Conservation (phyloP, 2,888 invertebrate species). For the Limnephilus lunatus region DNA sequence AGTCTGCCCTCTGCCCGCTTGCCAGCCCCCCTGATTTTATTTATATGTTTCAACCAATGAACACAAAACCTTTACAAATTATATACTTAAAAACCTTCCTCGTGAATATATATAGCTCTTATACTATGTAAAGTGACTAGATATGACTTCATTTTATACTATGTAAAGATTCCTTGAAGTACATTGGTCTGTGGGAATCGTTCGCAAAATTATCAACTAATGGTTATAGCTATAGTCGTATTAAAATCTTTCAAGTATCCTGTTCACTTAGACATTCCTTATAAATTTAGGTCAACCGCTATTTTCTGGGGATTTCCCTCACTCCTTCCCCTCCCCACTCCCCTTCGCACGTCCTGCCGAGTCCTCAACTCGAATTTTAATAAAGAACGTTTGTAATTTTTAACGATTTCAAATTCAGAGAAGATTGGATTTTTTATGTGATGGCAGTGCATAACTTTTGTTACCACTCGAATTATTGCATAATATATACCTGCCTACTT, state of each 20-base stretch:
- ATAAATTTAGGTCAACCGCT: conserved; percentile 60
- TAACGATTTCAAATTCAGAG: background rate
- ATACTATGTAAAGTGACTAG: no score
- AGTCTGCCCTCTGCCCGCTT: no score
- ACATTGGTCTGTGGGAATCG: background rate
- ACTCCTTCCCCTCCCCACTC: background rate
- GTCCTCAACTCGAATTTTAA: background rate
- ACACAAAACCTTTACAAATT: no score
- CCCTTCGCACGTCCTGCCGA: background rate
- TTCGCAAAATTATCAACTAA: background rate
- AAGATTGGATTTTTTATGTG: background rate
- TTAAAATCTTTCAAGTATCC: conserved; percentile 12
- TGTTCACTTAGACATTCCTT: conserved; percentile 20
- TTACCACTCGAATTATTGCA: background rate
- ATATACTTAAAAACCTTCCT: no score
- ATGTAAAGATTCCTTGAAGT: background rate
- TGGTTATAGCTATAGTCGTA: background rate
- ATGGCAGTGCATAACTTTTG: background rate
- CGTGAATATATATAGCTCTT: no score
- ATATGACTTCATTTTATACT: no score
- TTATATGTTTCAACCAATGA: no score
- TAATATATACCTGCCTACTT: background rate
- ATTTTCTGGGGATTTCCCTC: conserved; percentile 38
- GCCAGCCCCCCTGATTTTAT: no score
- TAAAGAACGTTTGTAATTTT: background rate